phyloP scores from a whole-genome alignment of 1,140 invertebrate genomes.

The Lordiphosa stackelbergi region DNA sequence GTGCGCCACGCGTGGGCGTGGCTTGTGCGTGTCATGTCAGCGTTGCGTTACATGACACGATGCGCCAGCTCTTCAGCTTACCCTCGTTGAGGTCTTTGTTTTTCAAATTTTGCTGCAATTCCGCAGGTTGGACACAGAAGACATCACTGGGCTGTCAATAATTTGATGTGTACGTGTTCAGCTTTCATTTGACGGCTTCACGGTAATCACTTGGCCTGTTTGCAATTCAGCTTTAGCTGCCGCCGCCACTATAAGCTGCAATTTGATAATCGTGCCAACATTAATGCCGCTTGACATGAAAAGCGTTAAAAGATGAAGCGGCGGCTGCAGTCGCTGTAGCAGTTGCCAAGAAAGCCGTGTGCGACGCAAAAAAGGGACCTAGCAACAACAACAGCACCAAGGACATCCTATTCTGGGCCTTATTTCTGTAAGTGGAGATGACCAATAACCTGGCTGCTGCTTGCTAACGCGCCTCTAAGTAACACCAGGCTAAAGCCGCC shows the following conservation, averaged over 20 bases:
- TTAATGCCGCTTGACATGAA: slow-evolving; percentile 59
- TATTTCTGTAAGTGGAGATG: slow-evolving; percentile 11
- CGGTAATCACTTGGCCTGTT: slow-evolving; percentile 27
- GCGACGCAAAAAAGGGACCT: slow-evolving; percentile 1
- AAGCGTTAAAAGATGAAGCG: slow-evolving; percentile 27
- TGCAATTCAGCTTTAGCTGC: slow-evolving; percentile 33
- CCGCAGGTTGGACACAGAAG: slow-evolving; percentile 1
- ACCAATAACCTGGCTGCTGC: not conserved
- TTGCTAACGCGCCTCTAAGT: not conserved
- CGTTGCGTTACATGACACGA: slow-evolving; percentile 47
- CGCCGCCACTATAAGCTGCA: slow-evolving; percentile 43
- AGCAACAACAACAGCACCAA: slow-evolving; percentile 1
- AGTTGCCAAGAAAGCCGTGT: slow-evolving; percentile 18
- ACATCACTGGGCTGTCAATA: slow-evolving; percentile 29
- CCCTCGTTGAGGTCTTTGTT: slow-evolving; percentile 21
- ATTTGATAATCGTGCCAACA: slow-evolving; percentile 67
- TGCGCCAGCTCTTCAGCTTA: slow-evolving; percentile 32
- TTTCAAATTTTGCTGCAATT: slow-evolving; percentile 18
- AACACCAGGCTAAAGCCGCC: no score
- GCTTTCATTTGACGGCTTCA: slow-evolving; percentile 29
- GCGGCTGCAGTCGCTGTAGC: slow-evolving; percentile 18
- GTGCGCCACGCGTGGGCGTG: slow-evolving; percentile 29
- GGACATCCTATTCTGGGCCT: slow-evolving; percentile 16
- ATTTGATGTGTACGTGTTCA: slow-evolving; percentile 44
- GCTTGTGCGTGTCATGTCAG: slow-evolving; percentile 29